Conservation (phyloP, 1,140 invertebrate genomes). For the Sycophaga agraensis region DNA sequence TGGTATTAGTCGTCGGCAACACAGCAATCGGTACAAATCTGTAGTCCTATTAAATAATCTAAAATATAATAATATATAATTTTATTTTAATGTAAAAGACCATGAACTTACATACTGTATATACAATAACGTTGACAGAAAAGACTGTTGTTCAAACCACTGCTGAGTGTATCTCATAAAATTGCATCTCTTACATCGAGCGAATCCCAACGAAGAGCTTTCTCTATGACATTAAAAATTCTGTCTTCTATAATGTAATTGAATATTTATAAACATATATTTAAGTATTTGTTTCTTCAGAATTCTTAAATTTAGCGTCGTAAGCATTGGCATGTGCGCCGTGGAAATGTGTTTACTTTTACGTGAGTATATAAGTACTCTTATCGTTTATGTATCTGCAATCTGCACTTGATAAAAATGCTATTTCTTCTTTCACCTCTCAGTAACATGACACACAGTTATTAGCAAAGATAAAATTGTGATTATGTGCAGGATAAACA, state of each 20-base stretch:
- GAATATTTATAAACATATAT: background rate
- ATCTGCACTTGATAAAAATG: too few species aligned
- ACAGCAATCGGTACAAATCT: background rate
- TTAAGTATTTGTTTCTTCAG: background rate
- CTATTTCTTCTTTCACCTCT: too few species aligned
- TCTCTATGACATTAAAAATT: conserved; percentile 12
- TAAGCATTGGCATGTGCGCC: too few species aligned
- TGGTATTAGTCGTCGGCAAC: background rate
- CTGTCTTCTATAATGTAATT: background rate
- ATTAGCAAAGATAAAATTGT: background rate
- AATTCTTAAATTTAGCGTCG: too few species aligned
- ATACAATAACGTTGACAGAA: background rate
- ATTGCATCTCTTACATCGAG: background rate
- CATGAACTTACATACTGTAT: conserved; percentile 6
- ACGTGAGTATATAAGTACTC: too few species aligned
- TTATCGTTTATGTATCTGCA: too few species aligned
- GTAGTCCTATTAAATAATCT: background rate
- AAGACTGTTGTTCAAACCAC: background rate
- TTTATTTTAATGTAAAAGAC: too few species aligned
- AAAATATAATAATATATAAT: background rate
- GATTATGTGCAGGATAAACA: too few species aligned
- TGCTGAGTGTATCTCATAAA: background rate
- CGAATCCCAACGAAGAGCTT: background rate
- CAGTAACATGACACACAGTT: too few species aligned
- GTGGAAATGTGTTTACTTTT: too few species aligned